phyloP scores from a whole-genome alignment of 2,113 vertebrate genomes.

The Vulpes lagopus region DNA sequence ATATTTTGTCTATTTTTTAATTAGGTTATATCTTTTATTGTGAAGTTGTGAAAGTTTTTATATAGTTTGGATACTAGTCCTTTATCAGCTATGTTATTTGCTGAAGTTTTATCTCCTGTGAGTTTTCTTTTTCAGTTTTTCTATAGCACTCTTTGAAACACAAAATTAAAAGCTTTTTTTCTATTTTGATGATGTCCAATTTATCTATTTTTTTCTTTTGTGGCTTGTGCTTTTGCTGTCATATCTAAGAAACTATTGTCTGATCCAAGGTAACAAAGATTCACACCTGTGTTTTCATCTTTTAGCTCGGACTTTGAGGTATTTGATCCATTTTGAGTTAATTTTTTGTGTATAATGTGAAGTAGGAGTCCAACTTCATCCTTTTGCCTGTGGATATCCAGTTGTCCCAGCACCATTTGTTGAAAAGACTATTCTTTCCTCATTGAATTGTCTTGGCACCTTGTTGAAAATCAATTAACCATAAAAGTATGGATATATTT shows the following conservation, averaged over 20 bases:
- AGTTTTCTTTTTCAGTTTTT: not conserved
- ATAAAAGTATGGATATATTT: not conserved
- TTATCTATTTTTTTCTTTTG: slow-evolving; percentile 7
- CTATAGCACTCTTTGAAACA: not conserved
- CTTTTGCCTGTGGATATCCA: not conserved
- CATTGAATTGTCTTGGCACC: not conserved
- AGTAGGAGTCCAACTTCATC: not conserved
- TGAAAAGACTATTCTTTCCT: not conserved
- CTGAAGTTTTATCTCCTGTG: not conserved
- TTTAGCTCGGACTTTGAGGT: not conserved
- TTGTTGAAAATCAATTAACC: not conserved
- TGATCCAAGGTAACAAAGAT: not conserved
- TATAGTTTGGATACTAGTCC: not conserved
- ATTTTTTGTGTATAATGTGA: not conserved
- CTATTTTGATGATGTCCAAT: not conserved
- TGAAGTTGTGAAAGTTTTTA: not conserved
- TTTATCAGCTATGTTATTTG: not conserved
- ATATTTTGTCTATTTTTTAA: not conserved
- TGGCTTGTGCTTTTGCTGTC: not conserved
- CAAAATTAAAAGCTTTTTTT: not conserved
- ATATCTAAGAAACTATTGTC: not conserved
- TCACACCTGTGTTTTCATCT: not conserved
- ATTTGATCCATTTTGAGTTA: not conserved
- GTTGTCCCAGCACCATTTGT: not conserved
- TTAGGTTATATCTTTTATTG: not conserved